phyloP scores from a whole-genome alignment of 2,797 vertebrate genomes.

The Bucorvus abyssinicus region DNA sequence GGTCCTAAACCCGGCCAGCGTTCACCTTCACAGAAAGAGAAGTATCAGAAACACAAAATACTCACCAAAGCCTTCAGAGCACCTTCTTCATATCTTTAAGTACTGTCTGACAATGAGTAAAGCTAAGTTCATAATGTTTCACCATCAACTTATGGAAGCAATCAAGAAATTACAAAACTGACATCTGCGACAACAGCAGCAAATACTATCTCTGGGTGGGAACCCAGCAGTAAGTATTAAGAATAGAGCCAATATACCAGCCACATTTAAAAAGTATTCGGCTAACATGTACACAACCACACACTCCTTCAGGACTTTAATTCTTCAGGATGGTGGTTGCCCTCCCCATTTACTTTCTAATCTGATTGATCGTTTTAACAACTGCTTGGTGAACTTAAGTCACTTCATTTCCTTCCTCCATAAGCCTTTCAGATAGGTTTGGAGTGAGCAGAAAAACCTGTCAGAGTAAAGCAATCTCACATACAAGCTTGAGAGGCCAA shows the following conservation, averaged over 20 bases:
- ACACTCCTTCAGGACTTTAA: background rate
- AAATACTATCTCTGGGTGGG: background rate
- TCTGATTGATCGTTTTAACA: background rate
- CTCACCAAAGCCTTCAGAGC: background rate
- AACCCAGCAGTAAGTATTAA: background rate
- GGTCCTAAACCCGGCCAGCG: background rate
- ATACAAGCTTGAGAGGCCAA: background rate
- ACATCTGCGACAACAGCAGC: background rate
- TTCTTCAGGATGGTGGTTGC: background rate
- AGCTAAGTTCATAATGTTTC: background rate
- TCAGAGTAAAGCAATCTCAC: background rate
- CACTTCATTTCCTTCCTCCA: background rate
- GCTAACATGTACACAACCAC: background rate
- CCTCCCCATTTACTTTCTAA: background rate
- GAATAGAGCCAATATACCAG: background rate
- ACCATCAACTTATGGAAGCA: background rate
- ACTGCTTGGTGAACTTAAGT: background rate
- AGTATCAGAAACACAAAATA: background rate
- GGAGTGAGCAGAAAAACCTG: background rate
- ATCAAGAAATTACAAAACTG: background rate
- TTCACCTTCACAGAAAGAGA: background rate
- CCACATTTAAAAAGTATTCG: background rate
- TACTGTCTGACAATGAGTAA: background rate
- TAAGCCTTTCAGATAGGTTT: background rate
- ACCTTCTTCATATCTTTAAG: background rate